Base-by-base conservation (phyloP, 1,140 invertebrate species). In the Hydropsyche tenuis region DNA sequence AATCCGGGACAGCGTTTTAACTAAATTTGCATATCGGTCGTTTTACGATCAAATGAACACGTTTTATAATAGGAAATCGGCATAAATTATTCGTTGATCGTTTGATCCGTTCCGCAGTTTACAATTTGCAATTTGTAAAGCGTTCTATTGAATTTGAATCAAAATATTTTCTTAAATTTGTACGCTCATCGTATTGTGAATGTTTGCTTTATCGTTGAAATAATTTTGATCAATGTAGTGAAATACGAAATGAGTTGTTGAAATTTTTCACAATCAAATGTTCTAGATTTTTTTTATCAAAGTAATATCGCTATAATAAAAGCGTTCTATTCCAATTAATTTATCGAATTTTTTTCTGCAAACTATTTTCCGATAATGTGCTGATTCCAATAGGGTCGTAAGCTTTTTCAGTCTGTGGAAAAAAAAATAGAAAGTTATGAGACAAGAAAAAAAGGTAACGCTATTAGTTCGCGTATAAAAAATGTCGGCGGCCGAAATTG, bases 401-500 rank as follows among this genome's bases (percentile, higher is more conserved):
- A 37, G 30, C 30, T 37, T 37, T 37, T 37, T 37, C 30, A 9
- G 30, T 9, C 53, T 2, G 45, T 3, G 16, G 53, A 12, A 18
- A 23, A 16, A 53, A 6, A 60, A 23, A 27, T 22, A 2, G 53
- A 60, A 60, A 60, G 53, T 37, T 37, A 37, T 37, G 30, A 37
- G 30, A 37, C 30, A 37, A 60, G 18, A 65, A 65, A 65, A 43
- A 65, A 43, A 51, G 63, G 20, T 5, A 65, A 45, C 43, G 30
- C 63, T 42, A 65, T 65, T 69, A 27, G 65, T 48, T 42, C 37
- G n/a, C 65, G 45, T 48, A 51, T 69, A 48, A 69, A 65, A 30
- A 30, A 27, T 65, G 11, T 51, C 48, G 64, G 11, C 11, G 14
- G 23, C 51, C 70, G 42, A 72, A 72, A 73, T 66, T 73, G 63